phyloP scores from a whole-genome alignment of 1,140 invertebrate species.

The Pseudachorutes palmiensis region DNA sequence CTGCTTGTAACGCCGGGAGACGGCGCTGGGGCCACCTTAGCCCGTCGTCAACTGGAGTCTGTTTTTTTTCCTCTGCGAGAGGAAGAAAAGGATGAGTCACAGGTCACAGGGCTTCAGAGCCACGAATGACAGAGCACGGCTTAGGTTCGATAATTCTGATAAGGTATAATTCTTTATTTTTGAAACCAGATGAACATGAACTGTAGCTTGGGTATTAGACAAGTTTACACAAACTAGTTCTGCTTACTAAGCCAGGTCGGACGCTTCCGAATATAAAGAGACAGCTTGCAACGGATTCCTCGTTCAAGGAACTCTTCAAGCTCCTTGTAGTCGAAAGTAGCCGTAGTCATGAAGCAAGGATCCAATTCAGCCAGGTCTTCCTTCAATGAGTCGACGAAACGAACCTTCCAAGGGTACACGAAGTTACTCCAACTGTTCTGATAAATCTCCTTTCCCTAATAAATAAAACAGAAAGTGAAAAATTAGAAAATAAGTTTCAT shows the following conservation, averaged over 20 bases:
- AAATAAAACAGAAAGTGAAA: background rate
- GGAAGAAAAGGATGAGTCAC: too few relatives aligned
- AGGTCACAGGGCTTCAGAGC: too few relatives aligned
- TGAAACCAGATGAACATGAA: too few relatives aligned
- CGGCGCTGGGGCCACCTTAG: too few relatives aligned
- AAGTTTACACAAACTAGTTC: background rate
- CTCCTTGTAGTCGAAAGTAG: background rate
- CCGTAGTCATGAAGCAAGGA: background rate
- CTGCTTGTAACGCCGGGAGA: too few relatives aligned
- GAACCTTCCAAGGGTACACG: background rate
- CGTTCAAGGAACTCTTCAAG: background rate
- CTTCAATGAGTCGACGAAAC: background rate
- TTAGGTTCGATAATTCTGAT: too few relatives aligned
- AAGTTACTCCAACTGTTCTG: background rate
- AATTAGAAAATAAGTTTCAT: background rate
- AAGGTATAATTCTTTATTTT: too few relatives aligned
- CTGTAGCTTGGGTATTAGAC: too few relatives aligned
- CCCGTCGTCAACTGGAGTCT: too few relatives aligned
- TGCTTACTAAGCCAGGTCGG: background rate
- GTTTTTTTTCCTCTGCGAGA: too few relatives aligned
- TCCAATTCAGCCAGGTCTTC: background rate
- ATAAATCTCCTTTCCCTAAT: background rate
- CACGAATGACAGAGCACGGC: too few relatives aligned
- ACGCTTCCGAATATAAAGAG: background rate
- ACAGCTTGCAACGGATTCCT: background rate